phyloP scores from a whole-genome alignment of 2,888 invertebrate genomes.

The Halictus ligatus region DNA sequence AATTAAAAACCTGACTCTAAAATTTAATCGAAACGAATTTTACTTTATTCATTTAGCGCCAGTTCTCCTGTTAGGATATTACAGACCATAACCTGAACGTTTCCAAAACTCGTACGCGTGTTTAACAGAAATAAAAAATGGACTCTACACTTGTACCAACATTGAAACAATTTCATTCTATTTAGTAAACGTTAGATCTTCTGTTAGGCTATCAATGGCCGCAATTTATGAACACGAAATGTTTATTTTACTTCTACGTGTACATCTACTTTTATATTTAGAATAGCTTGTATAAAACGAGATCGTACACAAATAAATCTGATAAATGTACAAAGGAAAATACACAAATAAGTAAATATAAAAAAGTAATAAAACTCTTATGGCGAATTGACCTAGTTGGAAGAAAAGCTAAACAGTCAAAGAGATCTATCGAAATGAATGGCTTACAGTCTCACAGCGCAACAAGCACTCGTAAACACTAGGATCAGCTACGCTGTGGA shows the following conservation, averaged over 20 bases:
- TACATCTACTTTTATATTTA: background rate
- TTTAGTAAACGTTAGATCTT: no score
- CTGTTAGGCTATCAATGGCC: background rate
- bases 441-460: background rate
- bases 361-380: background rate
- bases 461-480: background rate
- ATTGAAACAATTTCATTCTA: background rate
- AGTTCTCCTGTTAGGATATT: background rate
- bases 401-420: background rate
- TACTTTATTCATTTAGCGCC: background rate
- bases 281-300: background rate
- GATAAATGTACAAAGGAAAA: no score
- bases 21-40: background rate
- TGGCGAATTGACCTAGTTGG: background rate
- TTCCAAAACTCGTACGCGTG: background rate
- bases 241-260: background rate
- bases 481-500: background rate
- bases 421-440: background rate
- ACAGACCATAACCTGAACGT: background rate
- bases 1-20: no score
- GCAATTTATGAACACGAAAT: background rate
- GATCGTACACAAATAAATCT: background rate
- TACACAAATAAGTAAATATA: no score
- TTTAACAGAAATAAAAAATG: background rate
- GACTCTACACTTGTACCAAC: no score